Conservation (phyloP, 1,140 invertebrate species). For the Tetragnatha versicolor region DNA sequence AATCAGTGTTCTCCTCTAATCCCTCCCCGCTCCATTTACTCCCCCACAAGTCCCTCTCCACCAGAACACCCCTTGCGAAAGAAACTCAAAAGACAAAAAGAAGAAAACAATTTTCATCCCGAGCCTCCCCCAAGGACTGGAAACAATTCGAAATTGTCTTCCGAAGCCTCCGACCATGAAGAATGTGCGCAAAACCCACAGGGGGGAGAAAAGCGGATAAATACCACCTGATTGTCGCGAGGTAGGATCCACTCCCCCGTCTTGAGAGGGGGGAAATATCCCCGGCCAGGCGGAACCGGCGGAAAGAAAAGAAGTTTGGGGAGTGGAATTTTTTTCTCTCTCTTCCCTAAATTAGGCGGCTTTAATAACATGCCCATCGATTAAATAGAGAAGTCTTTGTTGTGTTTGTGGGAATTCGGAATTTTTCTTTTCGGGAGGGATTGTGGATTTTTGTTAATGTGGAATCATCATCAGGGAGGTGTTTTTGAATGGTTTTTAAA, state of each 20-base stretch:
- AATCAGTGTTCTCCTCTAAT: too few species aligned
- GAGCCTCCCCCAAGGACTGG: neutral
- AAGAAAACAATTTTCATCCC: constrained; percentile 1
- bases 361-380: constrained; percentile 25
- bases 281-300: constrained; percentile 1
- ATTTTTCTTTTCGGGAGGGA: neutral
- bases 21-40: too few species aligned
- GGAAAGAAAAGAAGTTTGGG: neutral
- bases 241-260: neutral
- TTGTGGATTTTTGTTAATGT: neutral
- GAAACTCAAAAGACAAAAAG: constrained; percentile 1
- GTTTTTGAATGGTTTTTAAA: too few species aligned
- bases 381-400: constrained; percentile 7
- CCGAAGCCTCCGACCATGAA: constrained; percentile 18
- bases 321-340: neutral
- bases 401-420: neutral
- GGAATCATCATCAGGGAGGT: too few species aligned
- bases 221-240: constrained; percentile 21
- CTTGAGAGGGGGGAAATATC: neutral
- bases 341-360: constrained; percentile 16
- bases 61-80: neutral
- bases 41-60: too few species aligned
- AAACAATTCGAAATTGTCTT: constrained; percentile 42
- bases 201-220: neutral
- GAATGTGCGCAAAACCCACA: constrained; percentile 18